A percentile compares a stretch with the other conserved stretches of the same genome.
Conservation (phyloP, 2,797 vertebrate species). For the Siniperca undulata region DNA sequence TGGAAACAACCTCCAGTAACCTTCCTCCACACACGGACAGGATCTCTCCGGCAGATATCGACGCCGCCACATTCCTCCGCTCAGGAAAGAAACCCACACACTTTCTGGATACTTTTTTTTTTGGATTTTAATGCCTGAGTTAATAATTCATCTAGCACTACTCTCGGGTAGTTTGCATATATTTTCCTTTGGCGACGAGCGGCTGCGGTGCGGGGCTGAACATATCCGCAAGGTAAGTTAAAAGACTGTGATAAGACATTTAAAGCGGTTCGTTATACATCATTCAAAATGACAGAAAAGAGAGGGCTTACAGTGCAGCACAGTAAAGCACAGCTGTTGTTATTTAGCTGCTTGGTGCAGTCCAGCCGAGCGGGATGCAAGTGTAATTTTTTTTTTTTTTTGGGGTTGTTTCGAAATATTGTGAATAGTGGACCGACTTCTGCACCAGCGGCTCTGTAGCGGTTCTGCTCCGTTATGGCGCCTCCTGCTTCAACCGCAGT, state of each 20-base stretch:
- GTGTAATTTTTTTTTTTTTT: background rate
- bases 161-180: slow-evolving; percentile 82
- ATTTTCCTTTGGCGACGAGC: slow-evolving; percentile 61
- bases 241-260: background rate
- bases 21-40: slow-evolving; percentile 68
- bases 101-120: slow-evolving; percentile 59
- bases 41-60: slow-evolving; percentile 45
- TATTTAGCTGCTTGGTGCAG: slow-evolving; percentile 41
- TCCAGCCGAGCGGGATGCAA: slow-evolving; percentile 30
- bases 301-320: background rate
- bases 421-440: slow-evolving; percentile 22
- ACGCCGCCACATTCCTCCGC: slow-evolving; percentile 70
- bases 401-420: background rate
- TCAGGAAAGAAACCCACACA: slow-evolving; percentile 45
- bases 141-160: slow-evolving; percentile 80
- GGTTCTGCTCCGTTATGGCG: slow-evolving; percentile 54
- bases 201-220: slow-evolving; percentile 66
- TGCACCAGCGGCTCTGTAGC: background rate
- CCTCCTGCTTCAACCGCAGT: slow-evolving; percentile 20
- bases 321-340: background rate
- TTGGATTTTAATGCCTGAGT: slow-evolving; percentile 84
- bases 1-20: slow-evolving; percentile 82
- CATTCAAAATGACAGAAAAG: background rate
- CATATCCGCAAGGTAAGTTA: slow-evolving; percentile 78
- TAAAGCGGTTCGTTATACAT: background rate